These are phyloP conservation scores for Amaurobius ferox DNA, from an alignment of 2,888 invertebrate species.

Conservation along the genomic window DNA sequence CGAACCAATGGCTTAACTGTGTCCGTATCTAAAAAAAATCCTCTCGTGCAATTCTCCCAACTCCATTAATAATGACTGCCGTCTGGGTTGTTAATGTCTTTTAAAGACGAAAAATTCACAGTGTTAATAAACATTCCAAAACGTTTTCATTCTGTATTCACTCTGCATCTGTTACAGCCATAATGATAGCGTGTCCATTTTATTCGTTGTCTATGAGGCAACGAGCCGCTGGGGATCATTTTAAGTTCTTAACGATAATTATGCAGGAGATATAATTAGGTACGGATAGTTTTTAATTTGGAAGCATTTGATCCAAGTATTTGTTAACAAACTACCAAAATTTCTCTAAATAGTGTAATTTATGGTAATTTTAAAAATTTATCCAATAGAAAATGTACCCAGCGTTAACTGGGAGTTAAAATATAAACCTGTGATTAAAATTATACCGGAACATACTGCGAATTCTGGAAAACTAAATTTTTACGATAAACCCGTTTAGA, in stretches of 20 bases:
- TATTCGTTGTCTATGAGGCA: neutral
- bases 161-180: conserved; percentile 8
- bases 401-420: no score
- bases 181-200: conserved; percentile 49
- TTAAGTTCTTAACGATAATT: conserved; percentile 38
- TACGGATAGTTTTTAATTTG: neutral
- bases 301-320: no score
- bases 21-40: neutral
- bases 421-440: no score
- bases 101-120: conserved; percentile 17
- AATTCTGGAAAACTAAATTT: no score
- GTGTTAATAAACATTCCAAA: conserved; percentile 53
- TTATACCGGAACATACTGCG: no score
- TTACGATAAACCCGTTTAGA: no score
- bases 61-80: conserved; percentile 47
- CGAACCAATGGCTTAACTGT: conserved; percentile 21
- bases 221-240: neutral
- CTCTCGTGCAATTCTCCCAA: conserved; percentile 15
- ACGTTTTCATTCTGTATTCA: conserved; percentile 40
- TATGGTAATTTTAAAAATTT: no score
- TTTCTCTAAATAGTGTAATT: no score
- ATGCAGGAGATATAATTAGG: conserved; percentile 14
- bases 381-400: no score
- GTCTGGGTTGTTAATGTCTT: conserved; percentile 41
- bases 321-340: no score